phyloP scores from a whole-genome alignment of 2,888 invertebrate genomes.

The Drosophila dives region DNA sequence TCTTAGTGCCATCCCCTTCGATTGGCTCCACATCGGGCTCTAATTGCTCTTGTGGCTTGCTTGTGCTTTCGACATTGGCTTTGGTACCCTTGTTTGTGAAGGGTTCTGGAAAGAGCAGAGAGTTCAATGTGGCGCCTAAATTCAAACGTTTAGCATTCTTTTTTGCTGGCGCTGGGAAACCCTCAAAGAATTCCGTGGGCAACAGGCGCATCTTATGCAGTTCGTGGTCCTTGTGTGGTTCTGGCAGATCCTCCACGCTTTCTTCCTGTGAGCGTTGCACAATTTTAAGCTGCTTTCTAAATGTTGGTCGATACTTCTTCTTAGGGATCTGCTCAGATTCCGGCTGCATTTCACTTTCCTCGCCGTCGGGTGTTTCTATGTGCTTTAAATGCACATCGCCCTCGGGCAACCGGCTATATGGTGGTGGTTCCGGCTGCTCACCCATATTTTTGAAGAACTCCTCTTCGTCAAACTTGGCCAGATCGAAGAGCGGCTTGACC shows the following conservation, averaged over 20 bases:
- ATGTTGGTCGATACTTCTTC: constrained; percentile 21
- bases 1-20: constrained; percentile 33
- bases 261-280: constrained; percentile 42
- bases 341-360: constrained; percentile 71
- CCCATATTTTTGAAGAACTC: constrained; percentile 79
- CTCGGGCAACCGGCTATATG: constrained; percentile 72
- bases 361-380: constrained; percentile 75
- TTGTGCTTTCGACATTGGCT: constrained; percentile 19
- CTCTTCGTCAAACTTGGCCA: constrained; percentile 77
- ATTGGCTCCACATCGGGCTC: constrained; percentile 51
- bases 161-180: constrained; percentile 53
- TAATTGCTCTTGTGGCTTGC: constrained; percentile 22
- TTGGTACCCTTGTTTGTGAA: constrained; percentile 59
- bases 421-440: constrained; percentile 61
- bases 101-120: constrained; percentile 72
- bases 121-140: constrained; percentile 68
- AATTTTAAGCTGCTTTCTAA: constrained; percentile 52
- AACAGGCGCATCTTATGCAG: constrained; percentile 52
- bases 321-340: constrained; percentile 42
- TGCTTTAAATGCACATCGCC: constrained; percentile 82
- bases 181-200: constrained; percentile 81
- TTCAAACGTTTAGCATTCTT: constrained; percentile 50
- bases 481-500: constrained; percentile 58
- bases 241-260: constrained; percentile 22
- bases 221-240: constrained; percentile 8